Percentiles rank a stretch among this genome's conserved stretches.
Evolutionary conservation across 2,113 vertebrate species (phyloP).

Genomic region (Pyxicephalus adspersus): DNA sequence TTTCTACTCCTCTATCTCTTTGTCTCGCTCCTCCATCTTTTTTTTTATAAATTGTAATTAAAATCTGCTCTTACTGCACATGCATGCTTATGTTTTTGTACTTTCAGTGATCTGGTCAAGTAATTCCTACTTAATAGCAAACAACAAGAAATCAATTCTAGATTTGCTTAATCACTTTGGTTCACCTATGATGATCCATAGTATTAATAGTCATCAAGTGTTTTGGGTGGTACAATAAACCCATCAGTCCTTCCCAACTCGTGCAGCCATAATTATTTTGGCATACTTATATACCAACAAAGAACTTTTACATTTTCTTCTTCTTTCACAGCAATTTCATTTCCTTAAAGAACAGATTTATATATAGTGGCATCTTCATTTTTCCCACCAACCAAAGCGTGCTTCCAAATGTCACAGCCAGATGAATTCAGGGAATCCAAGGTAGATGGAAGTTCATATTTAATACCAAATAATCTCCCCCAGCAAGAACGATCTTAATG

Average conservation of each 20-base stretch:
- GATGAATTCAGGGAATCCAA: neutral
- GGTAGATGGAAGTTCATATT: neutral
- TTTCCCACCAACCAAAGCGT: neutral
- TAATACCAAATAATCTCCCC: neutral
- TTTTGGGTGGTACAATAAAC: too few relatives aligned
- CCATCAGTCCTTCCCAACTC: neutral
- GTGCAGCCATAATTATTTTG: neutral
- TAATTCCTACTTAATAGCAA: too few relatives aligned
- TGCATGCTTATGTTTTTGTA: too few relatives aligned
- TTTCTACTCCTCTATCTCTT: too few relatives aligned
- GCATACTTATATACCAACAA: neutral
- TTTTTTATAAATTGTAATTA: too few relatives aligned
- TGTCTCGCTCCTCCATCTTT: too few relatives aligned
- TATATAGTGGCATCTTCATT: slow-evolving; percentile 2
- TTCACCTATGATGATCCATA: too few relatives aligned
- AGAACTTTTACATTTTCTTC: neutral
- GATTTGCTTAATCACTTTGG: too few relatives aligned
- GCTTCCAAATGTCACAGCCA: slow-evolving; percentile 24
- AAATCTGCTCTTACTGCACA: too few relatives aligned
- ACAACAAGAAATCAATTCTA: too few relatives aligned
- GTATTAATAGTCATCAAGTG: too few relatives aligned
- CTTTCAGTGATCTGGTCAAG: too few relatives aligned
- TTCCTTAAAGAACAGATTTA: slow-evolving; percentile 2
- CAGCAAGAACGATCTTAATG: neutral
- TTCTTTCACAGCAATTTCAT: slow-evolving; percentile 22